Evolutionary conservation across 37 sponge, comb jelly and placozoan genomes (phyloP).

Genomic region (Petrosia ficiformis): DNA sequence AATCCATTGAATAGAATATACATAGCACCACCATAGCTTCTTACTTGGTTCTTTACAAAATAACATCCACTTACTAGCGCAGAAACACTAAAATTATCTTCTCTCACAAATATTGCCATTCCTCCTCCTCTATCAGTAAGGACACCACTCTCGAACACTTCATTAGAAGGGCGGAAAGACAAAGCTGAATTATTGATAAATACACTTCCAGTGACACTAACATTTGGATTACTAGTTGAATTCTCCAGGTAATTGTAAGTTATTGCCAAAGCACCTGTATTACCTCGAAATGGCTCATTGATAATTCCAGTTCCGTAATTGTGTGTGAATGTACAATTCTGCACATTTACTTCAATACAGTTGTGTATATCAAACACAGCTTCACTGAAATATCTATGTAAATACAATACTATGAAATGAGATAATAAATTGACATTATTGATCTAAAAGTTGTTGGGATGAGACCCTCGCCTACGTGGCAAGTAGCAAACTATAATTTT

Average conservation of each 20-base stretch:
- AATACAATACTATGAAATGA: background rate
- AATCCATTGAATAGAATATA: constrained; percentile 22
- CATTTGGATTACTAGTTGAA: background rate
- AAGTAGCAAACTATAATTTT: too few relatives aligned
- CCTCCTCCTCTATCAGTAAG: constrained; percentile 74
- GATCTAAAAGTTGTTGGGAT: too few relatives aligned
- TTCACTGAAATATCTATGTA: constrained; percentile 43
- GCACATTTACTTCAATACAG: constrained; percentile 20
- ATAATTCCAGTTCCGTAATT: constrained; percentile 47
- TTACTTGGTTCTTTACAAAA: constrained; percentile 37
- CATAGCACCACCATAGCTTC: constrained; percentile 51
- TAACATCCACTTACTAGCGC: constrained; percentile 19
- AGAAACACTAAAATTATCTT: constrained; percentile 13
- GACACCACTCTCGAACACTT: constrained; percentile 23
- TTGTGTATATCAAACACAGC: constrained; percentile 74
- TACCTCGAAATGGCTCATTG: constrained; percentile 21
- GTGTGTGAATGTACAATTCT: constrained; percentile 22
- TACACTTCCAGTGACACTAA: constrained; percentile 3
- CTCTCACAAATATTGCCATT: constrained; percentile 47
- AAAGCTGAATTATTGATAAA: constrained; percentile 44
- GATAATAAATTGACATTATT: too few relatives aligned
- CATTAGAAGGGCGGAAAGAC: constrained; percentile 16
- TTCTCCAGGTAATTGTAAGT: constrained; percentile 30
- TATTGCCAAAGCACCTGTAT: constrained; percentile 49
- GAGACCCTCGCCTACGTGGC: too few relatives aligned